Conservation (phyloP, 2,797 vertebrate genomes). For the Linurgus olivaceus region DNA sequence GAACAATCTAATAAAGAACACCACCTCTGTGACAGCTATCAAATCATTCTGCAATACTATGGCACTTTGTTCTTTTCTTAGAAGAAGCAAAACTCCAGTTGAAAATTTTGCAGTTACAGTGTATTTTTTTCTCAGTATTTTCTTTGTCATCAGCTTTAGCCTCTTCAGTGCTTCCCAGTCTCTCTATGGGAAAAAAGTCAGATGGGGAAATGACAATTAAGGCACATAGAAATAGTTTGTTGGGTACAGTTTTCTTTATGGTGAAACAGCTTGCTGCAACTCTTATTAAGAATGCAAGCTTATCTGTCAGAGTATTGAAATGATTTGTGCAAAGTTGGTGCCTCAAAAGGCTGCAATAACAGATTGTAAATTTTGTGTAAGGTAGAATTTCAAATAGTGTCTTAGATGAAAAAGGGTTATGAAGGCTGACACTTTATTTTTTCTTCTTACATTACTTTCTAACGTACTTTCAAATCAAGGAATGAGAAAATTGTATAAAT, state of each 20-base stretch:
- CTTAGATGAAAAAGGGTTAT: not conserved
- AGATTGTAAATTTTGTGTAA: not conserved
- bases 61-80: not conserved
- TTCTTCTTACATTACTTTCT: not conserved
- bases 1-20: not conserved
- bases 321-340: not conserved
- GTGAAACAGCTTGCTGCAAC: not conserved
- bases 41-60: not conserved
- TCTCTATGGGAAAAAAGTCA: not conserved
- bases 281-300: slow-evolving; percentile 9
- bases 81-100: not conserved
- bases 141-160: not conserved
- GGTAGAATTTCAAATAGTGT: slow-evolving; percentile 5
- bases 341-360: not conserved
- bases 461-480: not conserved
- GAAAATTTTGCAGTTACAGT: not conserved
- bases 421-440: not conserved
- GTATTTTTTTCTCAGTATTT: not conserved
- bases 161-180: not conserved
- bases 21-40: not conserved
- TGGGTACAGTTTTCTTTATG: not conserved
- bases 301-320: not conserved
- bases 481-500: not conserved
- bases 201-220: not conserved
- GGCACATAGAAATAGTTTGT: not conserved